Conservation (phyloP, 1,140 invertebrate genomes). For the fruit fly (Drosophila melanogaster) region Release_6_plus_ISO1_MT NC_004354.4:20749001-20749500, state of each 20-base stretch:
- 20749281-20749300: slow-evolving; percentile 56
- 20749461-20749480: not conserved
- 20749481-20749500: slow-evolving; percentile 64
- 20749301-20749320: slow-evolving; percentile 62
- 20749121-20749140: not conserved
- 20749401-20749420: slow-evolving; percentile 55
- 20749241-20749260: slow-evolving; percentile 81
- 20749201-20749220: slow-evolving; percentile 66
- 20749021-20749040: slow-evolving; percentile 33
- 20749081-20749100: slow-evolving; percentile 81
- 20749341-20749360: slow-evolving; percentile 83
- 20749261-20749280: slow-evolving; percentile 54
- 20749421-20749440: slow-evolving; percentile 21
- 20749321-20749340: slow-evolving; percentile 52
- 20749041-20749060: slow-evolving; percentile 80
- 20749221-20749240: slow-evolving; percentile 82
- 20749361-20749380: slow-evolving; percentile 72
- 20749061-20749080: slow-evolving; percentile 77
- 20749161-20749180: slow-evolving; percentile 5
- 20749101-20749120: slow-evolving; percentile 1
- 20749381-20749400: slow-evolving; percentile 53
- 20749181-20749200: slow-evolving; percentile 13
- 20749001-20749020: not conserved
- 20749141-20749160: slow-evolving; percentile 40
- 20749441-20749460: not conserved